Conservation (phyloP, 2,113 vertebrate genomes). For the Formicarius rufipectus region DNA sequence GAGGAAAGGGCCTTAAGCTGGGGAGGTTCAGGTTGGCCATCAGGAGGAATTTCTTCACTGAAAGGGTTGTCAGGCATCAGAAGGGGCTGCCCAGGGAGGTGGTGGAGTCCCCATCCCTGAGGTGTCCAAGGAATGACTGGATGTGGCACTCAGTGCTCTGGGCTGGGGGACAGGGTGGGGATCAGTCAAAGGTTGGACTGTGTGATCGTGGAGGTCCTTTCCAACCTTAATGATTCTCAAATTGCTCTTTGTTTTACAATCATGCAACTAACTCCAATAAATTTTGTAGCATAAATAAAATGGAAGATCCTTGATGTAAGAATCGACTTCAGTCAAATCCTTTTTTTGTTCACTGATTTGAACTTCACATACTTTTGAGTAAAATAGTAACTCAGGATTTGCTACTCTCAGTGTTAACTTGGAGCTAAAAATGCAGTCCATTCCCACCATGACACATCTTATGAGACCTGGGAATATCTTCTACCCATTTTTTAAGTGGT, state of each 20-base stretch:
- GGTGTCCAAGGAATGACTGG: background rate
- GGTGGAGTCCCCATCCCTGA: background rate
- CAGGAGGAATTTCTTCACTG: background rate
- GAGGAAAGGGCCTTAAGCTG: background rate
- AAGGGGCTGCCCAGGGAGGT: background rate
- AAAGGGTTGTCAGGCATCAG: background rate
- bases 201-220: background rate
- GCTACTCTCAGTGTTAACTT: background rate
- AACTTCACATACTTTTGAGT: background rate
- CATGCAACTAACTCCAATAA: background rate
- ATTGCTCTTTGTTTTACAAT: background rate
- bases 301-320: background rate
- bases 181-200: background rate
- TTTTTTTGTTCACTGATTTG: background rate
- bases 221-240: background rate
- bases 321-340: background rate
- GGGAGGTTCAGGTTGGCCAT: background rate
- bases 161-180: background rate
- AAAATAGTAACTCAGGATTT: background rate
- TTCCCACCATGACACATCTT: background rate
- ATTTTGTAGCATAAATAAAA: background rate
- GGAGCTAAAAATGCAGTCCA: background rate
- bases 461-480: background rate
- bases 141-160: background rate
- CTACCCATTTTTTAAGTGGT: background rate